These are phyloP conservation scores for Heteractis magnifica DNA, from an alignment of 92 coral and sea anemone genomes.

Conservation along the genomic window DNA sequence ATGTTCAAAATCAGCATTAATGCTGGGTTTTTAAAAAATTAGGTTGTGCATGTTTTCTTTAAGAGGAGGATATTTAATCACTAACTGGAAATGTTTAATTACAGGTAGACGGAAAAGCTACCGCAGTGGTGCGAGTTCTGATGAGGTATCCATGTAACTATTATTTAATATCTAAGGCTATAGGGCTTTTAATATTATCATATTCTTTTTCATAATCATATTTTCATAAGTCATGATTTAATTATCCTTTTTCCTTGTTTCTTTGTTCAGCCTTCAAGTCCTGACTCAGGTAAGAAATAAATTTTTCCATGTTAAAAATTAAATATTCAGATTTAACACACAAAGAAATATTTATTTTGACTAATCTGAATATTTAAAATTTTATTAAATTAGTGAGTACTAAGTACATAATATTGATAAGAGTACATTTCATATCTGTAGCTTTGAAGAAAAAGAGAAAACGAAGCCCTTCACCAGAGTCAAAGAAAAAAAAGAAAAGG, in stretches of 20 bases:
- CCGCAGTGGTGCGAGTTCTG: conserved; percentile 74
- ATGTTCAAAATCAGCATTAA: neutral
- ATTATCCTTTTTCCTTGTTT: neutral
- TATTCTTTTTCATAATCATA: neutral
- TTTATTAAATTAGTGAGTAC: too few species aligned
- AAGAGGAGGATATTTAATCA: neutral
- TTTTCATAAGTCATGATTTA: neutral
- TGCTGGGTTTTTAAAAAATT: conserved; percentile 24
- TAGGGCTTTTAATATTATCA: too few species aligned
- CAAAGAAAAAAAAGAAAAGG: conserved; percentile 89
- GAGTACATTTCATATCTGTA: neutral
- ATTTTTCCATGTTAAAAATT: too few species aligned
- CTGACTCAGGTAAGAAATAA: conserved; percentile 31
- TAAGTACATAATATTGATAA: neutral
- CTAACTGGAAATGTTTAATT: neutral
- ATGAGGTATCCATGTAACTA: conserved; percentile 49
- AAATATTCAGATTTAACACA: too few species aligned
- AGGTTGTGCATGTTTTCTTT: neutral
- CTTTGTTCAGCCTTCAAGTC: conserved; percentile 34
- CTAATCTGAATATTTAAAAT: too few species aligned
- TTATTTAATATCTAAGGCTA: neutral
- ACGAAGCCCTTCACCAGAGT: conserved; percentile 92
- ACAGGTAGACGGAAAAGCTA: conserved; percentile 69
- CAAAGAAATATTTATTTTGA: neutral
- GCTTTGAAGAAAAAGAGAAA: conserved; percentile 72